phyloP scores from a whole-genome alignment of 2,113 vertebrate genomes.

The Pandion haliaetus region DNA sequence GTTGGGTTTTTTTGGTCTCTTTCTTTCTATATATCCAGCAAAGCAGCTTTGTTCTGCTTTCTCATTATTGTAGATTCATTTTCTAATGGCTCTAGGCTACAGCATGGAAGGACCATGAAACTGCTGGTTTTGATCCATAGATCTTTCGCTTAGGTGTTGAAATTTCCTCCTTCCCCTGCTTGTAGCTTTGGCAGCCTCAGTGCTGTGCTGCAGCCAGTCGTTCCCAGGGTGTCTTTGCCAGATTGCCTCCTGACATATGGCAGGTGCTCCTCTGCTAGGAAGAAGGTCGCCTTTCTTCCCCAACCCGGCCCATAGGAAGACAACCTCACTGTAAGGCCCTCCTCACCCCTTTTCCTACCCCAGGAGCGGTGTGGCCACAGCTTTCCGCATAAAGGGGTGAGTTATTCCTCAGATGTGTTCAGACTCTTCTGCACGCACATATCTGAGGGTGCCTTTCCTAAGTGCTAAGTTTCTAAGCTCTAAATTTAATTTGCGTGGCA shows the following conservation, averaged over 20 bases:
- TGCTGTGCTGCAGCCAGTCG: not conserved
- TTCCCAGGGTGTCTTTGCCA: not conserved
- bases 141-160: not conserved
- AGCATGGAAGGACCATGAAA: not conserved
- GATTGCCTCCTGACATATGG: not conserved
- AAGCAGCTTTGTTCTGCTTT: not conserved
- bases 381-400: not conserved
- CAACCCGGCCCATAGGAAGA: not conserved
- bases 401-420: not conserved
- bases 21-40: not conserved
- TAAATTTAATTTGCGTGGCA: not conserved
- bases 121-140: not conserved
- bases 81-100: not conserved
- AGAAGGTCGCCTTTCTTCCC: not conserved
- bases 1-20: not conserved
- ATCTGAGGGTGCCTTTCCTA: not conserved
- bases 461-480: not conserved
- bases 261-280: not conserved
- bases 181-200: not conserved
- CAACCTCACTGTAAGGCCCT: not conserved
- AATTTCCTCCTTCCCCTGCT: not conserved
- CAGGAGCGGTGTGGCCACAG: not conserved
- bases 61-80: not conserved
- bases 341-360: not conserved
- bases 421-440: rapidly evolving